Evolutionary conservation across 92 coral and sea anemone species (phyloP).

Genomic region (Scolanthus callimorphus): DNA sequence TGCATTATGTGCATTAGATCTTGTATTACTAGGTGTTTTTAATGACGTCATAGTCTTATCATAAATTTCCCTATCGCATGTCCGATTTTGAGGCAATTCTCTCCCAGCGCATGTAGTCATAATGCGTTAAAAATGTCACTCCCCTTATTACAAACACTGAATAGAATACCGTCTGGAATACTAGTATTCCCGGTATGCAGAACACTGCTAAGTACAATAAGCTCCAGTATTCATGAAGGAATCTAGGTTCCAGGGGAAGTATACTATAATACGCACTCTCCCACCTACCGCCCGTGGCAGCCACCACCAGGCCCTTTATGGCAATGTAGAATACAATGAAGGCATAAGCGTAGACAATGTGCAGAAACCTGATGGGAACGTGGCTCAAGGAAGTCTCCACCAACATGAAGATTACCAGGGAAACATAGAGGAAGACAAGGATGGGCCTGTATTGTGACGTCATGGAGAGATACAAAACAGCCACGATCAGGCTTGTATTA

Average conservation of each 20-base stretch:
- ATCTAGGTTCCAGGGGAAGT: background rate
- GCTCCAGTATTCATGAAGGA: background rate
- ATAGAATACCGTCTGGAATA: background rate
- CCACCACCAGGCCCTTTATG: background rate
- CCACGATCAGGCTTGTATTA: slow-evolving; percentile 1
- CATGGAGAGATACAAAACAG: background rate
- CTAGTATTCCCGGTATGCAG: background rate
- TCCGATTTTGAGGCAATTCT: background rate
- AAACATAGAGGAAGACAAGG: background rate
- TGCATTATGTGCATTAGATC: too few relatives aligned
- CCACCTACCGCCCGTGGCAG: background rate
- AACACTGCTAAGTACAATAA: background rate
- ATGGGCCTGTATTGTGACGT: background rate
- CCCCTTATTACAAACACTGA: background rate
- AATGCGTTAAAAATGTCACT: background rate
- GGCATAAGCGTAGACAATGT: background rate
- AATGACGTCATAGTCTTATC: too few relatives aligned
- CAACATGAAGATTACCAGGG: background rate
- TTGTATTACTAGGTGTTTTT: too few relatives aligned
- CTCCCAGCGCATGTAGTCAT: background rate
- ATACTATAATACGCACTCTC: background rate
- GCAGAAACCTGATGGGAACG: background rate
- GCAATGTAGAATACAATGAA: background rate
- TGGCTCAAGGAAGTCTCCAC: background rate
- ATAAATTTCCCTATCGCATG: too few relatives aligned